Base-by-base conservation (phyloP, 2,888 invertebrate species). In the Nomada goodeniana region DNA sequence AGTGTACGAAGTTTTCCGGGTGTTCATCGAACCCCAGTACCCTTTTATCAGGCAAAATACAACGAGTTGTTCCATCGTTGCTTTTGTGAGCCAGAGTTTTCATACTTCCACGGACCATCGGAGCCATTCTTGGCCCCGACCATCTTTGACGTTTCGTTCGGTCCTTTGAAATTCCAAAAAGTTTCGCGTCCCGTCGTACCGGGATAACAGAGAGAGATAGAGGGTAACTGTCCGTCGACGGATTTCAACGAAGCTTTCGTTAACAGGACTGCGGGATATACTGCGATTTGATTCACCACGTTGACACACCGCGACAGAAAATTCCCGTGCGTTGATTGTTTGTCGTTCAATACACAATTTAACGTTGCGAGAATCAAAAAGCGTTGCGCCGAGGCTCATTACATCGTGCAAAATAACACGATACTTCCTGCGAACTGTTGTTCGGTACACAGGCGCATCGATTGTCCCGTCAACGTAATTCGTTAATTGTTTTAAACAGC, bases 11-110 rank as follows among this genome's bases (percentile, higher is more conserved):
- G 47, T 60, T 47, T 2, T 1, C 10, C 36, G 76, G 18, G 63
- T 44, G 42, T 76, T 23, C n/a, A 20, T 11, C 47, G 50, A 73
- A 73, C 50, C 55, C 36, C 15, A 26, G 47, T 3, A 36, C 29
- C 57, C 77, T 59, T 76, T 68, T 76, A 63, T 79, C 79, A 69
- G 68, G 50, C 63, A 63, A 76, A 69, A 57, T 50, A 29, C 68
- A 23, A 5, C 61, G 23, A 61, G 67, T 36, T 50, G 42, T 59
- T 50, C 26, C 68, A 44, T 29, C 47, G 2, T 29, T 18, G 29
- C 60, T 60, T 70, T 70, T 57, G 59, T 42, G 26, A 20, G 7
- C 29, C 26, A 0, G 29, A 77, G 78, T 68, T 79, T 77, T 79
- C 79, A 20, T 76, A 55, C 68, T 63, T 44, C 36, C 13, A 29